These are phyloP conservation scores for Cotesia congregata DNA, from an alignment of 2,888 invertebrate genomes.

Conservation along the genomic window DNA sequence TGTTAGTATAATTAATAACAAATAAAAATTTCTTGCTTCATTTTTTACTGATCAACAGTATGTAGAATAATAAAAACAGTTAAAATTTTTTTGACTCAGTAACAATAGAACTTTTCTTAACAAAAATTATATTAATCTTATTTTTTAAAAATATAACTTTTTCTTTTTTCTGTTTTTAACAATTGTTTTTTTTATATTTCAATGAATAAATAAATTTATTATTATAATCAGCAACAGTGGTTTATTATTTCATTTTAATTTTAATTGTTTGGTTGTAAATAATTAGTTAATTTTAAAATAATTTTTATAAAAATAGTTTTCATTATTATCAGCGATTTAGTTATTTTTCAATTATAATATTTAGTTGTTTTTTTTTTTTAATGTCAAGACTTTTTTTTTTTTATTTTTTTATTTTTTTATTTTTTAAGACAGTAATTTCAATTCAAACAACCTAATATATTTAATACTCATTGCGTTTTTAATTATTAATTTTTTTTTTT, in stretches of 20 bases:
- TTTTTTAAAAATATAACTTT: not conserved
- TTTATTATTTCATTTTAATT: not conserved
- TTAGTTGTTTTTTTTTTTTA: too few species aligned
- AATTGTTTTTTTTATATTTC: not conserved
- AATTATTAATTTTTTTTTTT: too few species aligned
- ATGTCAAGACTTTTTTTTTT: too few species aligned
- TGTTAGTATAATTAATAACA: not conserved
- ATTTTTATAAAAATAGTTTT: not conserved
- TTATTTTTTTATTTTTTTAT: too few species aligned
- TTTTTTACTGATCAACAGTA: not conserved
- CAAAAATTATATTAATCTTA: not conserved
- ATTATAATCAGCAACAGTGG: not conserved
- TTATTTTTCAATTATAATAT: not conserved
- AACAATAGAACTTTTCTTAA: conserved; percentile 19
- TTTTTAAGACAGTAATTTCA: too few species aligned
- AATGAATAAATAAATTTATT: too few species aligned
- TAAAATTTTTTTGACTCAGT: conserved; percentile 18
- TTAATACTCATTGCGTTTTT: too few species aligned
- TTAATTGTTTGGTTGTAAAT: not conserved
- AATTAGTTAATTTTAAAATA: not conserved
- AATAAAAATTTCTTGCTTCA: not conserved
- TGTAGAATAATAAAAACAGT: conserved; percentile 23
- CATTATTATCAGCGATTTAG: not conserved
- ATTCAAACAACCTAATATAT: too few species aligned
- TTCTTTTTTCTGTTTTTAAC: not conserved